These are phyloP conservation scores for Lasius platythorax DNA, from an alignment of 2,888 invertebrate genomes.

Conservation along the genomic window DNA sequence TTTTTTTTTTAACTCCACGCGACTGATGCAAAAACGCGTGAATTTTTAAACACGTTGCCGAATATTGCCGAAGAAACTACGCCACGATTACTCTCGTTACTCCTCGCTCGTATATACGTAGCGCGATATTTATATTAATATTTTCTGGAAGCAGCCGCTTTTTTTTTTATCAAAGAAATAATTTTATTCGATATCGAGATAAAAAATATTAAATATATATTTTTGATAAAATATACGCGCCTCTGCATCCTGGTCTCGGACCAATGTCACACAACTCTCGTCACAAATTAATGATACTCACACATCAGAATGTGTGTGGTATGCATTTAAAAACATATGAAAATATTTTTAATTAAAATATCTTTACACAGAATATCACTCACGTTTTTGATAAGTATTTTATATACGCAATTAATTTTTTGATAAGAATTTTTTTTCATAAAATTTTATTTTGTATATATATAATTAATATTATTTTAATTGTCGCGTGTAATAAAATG, in stretches of 20 bases:
- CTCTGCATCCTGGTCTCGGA: too few relatives aligned
- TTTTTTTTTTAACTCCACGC: not conserved
- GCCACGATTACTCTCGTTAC: slow-evolving; percentile 7
- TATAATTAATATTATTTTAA: slow-evolving; percentile 18
- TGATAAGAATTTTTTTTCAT: not conserved
- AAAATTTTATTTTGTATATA: not conserved
- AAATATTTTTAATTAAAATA: not conserved
- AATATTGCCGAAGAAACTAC: slow-evolving; percentile 39
- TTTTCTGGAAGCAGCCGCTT: not conserved
- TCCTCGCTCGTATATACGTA: slow-evolving; percentile 12
- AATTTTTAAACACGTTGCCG: slow-evolving; percentile 34
- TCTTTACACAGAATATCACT: not conserved
- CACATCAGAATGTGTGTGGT: not conserved
- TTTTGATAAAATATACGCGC: slow-evolving; percentile 29
- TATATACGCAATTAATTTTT: not conserved
- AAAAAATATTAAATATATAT: slow-evolving; percentile 31
- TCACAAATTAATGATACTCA: not conserved
- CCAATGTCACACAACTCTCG: not conserved
- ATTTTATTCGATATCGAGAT: slow-evolving; percentile 15
- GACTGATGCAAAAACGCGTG: not conserved
- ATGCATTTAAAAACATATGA: not conserved
- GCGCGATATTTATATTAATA: slow-evolving; percentile 18
- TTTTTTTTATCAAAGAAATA: not conserved
- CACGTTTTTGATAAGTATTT: slow-evolving; percentile 1
- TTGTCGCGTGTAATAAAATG: not conserved